Base-by-base conservation (phyloP, 2,888 invertebrate genomes). In the Andricus quercusramuli region DNA sequence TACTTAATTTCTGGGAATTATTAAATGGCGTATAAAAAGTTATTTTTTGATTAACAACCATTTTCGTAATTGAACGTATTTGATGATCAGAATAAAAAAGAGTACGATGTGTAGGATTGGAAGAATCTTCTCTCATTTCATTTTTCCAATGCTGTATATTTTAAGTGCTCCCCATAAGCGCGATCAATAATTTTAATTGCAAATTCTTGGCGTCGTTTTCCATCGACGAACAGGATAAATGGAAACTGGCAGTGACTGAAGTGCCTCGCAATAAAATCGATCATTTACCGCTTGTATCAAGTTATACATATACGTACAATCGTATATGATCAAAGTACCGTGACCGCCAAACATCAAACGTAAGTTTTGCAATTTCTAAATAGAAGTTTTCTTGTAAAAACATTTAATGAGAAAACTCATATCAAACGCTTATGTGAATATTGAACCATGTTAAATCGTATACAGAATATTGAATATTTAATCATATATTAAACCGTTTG, bases 111-210 rank as follows among this genome's bases (percentile, higher is more conserved):
- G n/a, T 9, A n/a, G n/a, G 0, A 56, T 56, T 56, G 56, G 9
- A 56, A 56, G n/a, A 56, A 56, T 9, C n/a, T 59, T 22, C 59
- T 20, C 59, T 59, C 3, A 59, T 59, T 59, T 13, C 1, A 59
- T 59, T 59, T 59, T 22, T 20, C 22, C 22, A 59, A 9, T 59
- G 59, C 11, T 22, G 22, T 13, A 22, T 59, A 59, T 22, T 59
- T 22, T 22, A 22, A 22, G 59, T 4, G 20, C 13, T 11, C 11
- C 22, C 59, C 13, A 22, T 22, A 59, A 64, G 29, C 17, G 13
- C 47, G 47, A 68, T 68, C 44, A 44, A 68, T 68, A 47, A 47
- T 68, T 68, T 68, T 68, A 68, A 68, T 68, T 68, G 44, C 47
- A 68, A 68, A 68, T 68, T 68, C 68, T 68, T 68, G 68, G 47